phyloP scores from a whole-genome alignment of 2,888 invertebrate genomes.

The Philhelius pedissequus region DNA sequence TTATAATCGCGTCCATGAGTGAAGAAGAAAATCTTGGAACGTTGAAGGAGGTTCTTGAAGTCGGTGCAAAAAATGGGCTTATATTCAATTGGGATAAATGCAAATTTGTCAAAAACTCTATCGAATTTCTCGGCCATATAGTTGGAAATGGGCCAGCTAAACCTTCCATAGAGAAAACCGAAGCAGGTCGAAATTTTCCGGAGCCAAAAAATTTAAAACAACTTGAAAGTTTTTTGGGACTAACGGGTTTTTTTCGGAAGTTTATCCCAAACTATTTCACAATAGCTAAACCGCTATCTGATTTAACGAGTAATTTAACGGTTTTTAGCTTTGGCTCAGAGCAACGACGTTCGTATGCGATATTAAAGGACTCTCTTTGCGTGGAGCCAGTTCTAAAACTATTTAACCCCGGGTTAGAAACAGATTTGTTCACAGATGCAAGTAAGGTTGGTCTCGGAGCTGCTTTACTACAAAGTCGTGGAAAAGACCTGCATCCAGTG shows the following conservation, averaged over 20 bases:
- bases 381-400: not conserved
- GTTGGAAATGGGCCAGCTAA: too few relatives aligned
- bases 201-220: not conserved
- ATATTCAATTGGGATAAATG: too few relatives aligned
- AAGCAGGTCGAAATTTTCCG: not conserved
- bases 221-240: not conserved
- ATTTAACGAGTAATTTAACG: not conserved
- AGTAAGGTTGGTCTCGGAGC: not conserved
- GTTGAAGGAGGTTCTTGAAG: too few relatives aligned
- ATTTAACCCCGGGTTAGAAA: not conserved
- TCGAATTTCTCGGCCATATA: not conserved
- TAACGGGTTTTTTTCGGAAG: not conserved
- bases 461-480: not conserved
- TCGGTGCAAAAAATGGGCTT: too few relatives aligned
- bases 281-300: not conserved
- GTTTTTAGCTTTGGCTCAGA: not conserved
- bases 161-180: not conserved
- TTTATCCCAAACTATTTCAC: not conserved
- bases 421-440: not conserved
- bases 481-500: not conserved
- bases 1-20: too few relatives aligned
- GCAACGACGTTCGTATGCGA: not conserved
- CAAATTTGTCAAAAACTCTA: too few relatives aligned
- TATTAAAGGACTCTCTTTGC: not conserved
- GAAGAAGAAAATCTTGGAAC: too few relatives aligned